Evolutionary conservation across 2,797 vertebrate species (phyloP), one percentile per base, ranked within the genome.

Genomic region (Oreonectes daqikongensis): DNA sequence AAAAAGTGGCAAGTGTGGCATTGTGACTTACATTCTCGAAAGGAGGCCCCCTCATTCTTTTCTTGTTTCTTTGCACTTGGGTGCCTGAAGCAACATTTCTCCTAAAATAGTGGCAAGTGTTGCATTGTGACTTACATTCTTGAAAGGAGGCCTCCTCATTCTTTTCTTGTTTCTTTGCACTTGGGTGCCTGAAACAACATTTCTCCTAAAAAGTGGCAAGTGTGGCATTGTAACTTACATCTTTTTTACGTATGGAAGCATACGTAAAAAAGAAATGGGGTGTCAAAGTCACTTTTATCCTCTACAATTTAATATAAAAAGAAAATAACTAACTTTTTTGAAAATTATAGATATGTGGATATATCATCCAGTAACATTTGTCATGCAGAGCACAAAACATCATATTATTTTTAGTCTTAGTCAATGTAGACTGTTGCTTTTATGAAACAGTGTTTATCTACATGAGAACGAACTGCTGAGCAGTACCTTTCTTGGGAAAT

Each of bases 11-110:
- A n/a, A n/a, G n/a, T n/a, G n/a, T n/a, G n/a, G n/a, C n/a, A n/a
- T 30, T 30, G 28, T 30, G 28, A 30, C 28, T 30, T 30, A 30
- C 2, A 70, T 81, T 70, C 76, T 60, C 60, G 35, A 69, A 67
- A 75, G 32, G 48, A 42, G 65, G n/a, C 28, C 63, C 50, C 32
- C 60, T 60, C 46, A 38, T 64, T 75, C 46, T 74, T 69, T 67
- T 30, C 42, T 42, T 38, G 18, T 68, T 61, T n/a, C 55, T 68
- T 28, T 72, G 55, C 53, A 52, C 52, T 50, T 61, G 40, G 40
- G 53, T 69, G 70, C 42, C 53, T 72, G 60, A 78, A 78, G 57
- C 69, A 78, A 53, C 48, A 8, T 22, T 71, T 78, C 18, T 71
- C 26, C 15, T 7, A 2, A 38, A 72, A 65, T 46, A 32, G 35